Conservation (phyloP, 2,113 vertebrate species). For the Sorex araneus region DNA sequence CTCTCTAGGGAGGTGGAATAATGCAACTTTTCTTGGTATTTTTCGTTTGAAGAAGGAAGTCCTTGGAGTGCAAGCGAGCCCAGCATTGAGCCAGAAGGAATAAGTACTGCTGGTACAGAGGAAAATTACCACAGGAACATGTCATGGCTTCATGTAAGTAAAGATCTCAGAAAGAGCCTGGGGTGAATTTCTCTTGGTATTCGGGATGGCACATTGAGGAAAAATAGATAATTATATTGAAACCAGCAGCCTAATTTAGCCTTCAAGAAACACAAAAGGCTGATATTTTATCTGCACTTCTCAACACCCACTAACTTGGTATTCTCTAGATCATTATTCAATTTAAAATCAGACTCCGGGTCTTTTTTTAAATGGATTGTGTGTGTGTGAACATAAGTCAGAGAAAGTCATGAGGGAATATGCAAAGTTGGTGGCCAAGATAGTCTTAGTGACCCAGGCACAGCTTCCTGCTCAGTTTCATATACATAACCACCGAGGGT, state of each 20-base stretch:
- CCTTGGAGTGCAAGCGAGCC: slow-evolving; percentile 98
- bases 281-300: neutral
- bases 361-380: neutral
- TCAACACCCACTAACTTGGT: neutral
- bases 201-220: neutral
- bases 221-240: neutral
- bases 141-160: slow-evolving; percentile 98
- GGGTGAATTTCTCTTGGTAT: neutral
- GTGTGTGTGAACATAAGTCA: neutral
- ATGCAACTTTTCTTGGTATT: slow-evolving; percentile 85
- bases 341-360: neutral
- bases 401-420: neutral
- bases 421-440: neutral
- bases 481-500: neutral
- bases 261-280: neutral
- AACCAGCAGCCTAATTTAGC: neutral
- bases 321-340: neutral
- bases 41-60: slow-evolving; percentile 95
- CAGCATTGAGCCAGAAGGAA: slow-evolving; percentile 98
- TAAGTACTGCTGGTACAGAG: slow-evolving; percentile 92
- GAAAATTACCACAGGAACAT: slow-evolving; percentile 99
- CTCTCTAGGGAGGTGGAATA: neutral
- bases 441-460: neutral
- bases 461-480: neutral
- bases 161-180: neutral